Evolutionary conservation across 2,888 invertebrate species (phyloP).

Genomic region (Epinotia demarniana): DNA sequence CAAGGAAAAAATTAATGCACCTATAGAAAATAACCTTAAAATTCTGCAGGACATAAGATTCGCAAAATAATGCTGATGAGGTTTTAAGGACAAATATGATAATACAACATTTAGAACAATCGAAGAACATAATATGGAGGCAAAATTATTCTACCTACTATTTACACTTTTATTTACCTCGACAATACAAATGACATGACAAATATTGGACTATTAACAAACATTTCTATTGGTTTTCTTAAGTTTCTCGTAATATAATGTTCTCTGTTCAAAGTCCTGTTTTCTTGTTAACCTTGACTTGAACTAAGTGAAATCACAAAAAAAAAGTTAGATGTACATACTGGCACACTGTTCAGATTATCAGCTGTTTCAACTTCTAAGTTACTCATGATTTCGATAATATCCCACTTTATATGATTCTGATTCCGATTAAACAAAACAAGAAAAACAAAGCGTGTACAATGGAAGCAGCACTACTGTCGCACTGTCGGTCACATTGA

Average conservation of each 20-base stretch:
- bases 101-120: too few relatives aligned
- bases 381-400: slow-evolving; percentile 60
- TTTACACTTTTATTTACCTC: background rate
- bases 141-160: background rate
- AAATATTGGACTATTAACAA: background rate
- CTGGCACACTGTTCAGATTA: slow-evolving; percentile 59
- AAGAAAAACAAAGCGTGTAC: slow-evolving; percentile 1
- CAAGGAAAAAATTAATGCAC: background rate
- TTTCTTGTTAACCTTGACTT: slow-evolving; percentile 19
- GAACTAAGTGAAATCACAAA: slow-evolving; percentile 20
- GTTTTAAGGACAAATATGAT: background rate
- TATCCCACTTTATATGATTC: background rate
- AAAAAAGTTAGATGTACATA: slow-evolving; percentile 57
- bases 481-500: background rate
- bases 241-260: slow-evolving; percentile 10
- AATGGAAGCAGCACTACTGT: background rate
- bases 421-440: slow-evolving; percentile 9
- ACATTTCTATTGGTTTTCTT: slow-evolving; percentile 19
- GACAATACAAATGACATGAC: background rate
- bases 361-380: slow-evolving; percentile 64
- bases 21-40: background rate
- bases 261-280: slow-evolving; percentile 23
- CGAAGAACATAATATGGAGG: background rate
- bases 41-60: background rate
- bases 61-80: background rate